Evolutionary conservation across 2,888 invertebrate species (phyloP).

Genomic region (Oscheius sp.): DNA sequence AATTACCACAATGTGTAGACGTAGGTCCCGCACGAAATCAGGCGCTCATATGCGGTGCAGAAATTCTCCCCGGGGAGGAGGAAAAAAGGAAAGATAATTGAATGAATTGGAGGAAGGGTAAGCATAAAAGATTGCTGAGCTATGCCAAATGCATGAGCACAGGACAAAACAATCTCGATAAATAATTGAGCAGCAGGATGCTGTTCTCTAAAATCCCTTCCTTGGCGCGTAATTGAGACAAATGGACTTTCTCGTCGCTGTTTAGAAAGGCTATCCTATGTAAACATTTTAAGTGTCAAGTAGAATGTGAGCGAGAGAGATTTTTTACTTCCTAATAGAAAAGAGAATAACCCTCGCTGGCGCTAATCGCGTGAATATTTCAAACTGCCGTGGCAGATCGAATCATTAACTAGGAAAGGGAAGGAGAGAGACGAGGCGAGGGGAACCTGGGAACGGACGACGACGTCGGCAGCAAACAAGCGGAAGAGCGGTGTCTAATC

Average conservation of each 20-base stretch:
- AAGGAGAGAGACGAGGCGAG: neutral
- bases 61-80: too few species aligned
- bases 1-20: slow-evolving; percentile 51
- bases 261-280: neutral
- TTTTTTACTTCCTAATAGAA: neutral
- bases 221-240: neutral
- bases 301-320: neutral
- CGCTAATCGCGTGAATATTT: slow-evolving; percentile 30
- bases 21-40: slow-evolving; percentile 26
- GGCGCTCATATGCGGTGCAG: neutral
- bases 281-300: neutral
- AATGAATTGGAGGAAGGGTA: too few species aligned
- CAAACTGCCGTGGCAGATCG: slow-evolving; percentile 18
- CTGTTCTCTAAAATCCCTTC: neutral
- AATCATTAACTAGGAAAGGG: slow-evolving; percentile 6
- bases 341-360: slow-evolving; percentile 2
- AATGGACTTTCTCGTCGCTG: neutral
- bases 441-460: neutral
- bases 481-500: slow-evolving; percentile 22
- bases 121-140: neutral
- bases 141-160: too few species aligned
- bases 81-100: too few species aligned
- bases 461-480: slow-evolving; percentile 4
- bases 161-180: neutral
- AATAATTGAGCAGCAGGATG: neutral